Evolutionary conservation across 1,140 invertebrate genomes (phyloP).

Genomic region (Chironomus tepperi): DNA sequence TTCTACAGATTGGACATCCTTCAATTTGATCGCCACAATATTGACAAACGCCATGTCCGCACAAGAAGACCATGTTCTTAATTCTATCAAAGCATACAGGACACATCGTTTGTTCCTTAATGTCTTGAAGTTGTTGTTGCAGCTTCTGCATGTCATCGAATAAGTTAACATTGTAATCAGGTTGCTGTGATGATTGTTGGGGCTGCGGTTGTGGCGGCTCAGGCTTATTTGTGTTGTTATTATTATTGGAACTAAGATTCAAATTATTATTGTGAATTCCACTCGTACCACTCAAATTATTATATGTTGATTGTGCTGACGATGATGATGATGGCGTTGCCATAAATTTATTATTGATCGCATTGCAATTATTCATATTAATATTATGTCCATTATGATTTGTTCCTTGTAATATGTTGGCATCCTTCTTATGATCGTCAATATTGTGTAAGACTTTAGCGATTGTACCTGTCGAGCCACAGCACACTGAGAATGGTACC

Average conservation of each 20-base stretch:
- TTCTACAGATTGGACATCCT: slow-evolving; percentile 94
- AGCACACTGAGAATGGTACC: slow-evolving; percentile 60
- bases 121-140: slow-evolving; percentile 92
- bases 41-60: slow-evolving; percentile 95
- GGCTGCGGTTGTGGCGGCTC: slow-evolving; percentile 24
- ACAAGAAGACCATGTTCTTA: slow-evolving; percentile 98
- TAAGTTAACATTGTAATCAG: slow-evolving; percentile 27
- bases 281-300: not conserved
- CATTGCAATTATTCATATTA: not conserved
- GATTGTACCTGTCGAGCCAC: slow-evolving; percentile 47
- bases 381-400: slow-evolving; percentile 17
- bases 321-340: slow-evolving; percentile 27
- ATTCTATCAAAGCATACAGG: slow-evolving; percentile 94
- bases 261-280: slow-evolving; percentile 11
- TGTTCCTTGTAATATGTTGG: not conserved
- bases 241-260: not conserved
- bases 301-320: slow-evolving; percentile 27
- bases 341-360: slow-evolving; percentile 6
- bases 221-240: not conserved
- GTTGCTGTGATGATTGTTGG: slow-evolving; percentile 1
- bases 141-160: slow-evolving; percentile 80
- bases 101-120: slow-evolving; percentile 98
- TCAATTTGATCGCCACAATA: slow-evolving; percentile 96
- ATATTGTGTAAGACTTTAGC: slow-evolving; percentile 45
- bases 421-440: slow-evolving; percentile 33